Conservation (phyloP, 2,113 vertebrate species). For the Corvus cornix region DNA sequence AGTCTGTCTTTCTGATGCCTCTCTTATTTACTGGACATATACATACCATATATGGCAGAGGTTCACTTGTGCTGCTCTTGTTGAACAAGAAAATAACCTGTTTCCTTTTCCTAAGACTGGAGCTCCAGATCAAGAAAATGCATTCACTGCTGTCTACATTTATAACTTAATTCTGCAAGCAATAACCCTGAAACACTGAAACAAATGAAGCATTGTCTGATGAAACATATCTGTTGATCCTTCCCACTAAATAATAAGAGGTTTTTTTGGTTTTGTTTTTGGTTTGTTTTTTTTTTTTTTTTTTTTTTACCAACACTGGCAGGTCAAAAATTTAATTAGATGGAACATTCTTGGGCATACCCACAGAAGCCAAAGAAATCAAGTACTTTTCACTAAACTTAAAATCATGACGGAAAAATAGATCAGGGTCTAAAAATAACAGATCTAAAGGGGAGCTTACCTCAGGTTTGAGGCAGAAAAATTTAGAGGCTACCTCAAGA, state of each 20-base stretch:
- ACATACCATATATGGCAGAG: not conserved
- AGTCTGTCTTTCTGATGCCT: not conserved
- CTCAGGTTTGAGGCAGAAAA: not conserved
- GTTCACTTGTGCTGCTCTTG: not conserved
- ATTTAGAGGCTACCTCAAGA: not conserved
- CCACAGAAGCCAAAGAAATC: not conserved
- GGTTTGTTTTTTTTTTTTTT: not conserved
- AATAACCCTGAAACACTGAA: not conserved
- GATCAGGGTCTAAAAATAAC: not conserved
- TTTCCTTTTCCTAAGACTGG: not conserved
- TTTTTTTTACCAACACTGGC: not conserved
- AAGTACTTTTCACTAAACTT: not conserved
- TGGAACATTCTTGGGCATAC: not conserved
- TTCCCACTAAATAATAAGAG: not conserved
- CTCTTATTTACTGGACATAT: not conserved
- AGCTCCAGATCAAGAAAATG: constrained; percentile 16
- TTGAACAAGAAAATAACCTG: not conserved
- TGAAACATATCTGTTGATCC: not conserved
- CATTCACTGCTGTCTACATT: not conserved
- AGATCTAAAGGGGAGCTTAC: not conserved
- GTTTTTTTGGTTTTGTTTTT: not conserved
- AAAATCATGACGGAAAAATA: not conserved
- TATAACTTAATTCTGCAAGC: not conserved
- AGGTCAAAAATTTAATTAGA: not conserved
- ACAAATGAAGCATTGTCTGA: not conserved